Conservation (phyloP, 1,140 invertebrate genomes). For the Leptoteleia sp. region DNA sequence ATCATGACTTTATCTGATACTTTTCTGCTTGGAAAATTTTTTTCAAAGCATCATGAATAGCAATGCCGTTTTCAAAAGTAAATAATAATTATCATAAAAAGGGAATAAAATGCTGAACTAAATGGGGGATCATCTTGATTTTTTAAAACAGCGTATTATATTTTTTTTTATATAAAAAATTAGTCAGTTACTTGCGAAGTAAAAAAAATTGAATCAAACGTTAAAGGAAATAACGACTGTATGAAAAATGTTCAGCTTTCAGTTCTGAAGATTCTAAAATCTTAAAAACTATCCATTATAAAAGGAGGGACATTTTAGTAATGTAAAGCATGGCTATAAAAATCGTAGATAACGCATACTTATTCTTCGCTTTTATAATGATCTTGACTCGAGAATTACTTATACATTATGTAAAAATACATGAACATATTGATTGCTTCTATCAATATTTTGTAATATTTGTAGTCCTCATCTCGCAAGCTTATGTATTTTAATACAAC, state of each 20-base stretch:
- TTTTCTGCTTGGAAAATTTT: neutral
- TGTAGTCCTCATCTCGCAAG: slow-evolving; percentile 20
- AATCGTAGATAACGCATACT: neutral
- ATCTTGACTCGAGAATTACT: slow-evolving; percentile 23
- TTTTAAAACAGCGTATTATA: too few species aligned
- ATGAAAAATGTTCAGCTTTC: too few species aligned
- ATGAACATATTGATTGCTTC: slow-evolving; percentile 38
- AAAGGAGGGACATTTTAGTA: neutral
- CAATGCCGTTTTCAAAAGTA: too few species aligned
- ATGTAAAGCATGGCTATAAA: neutral
- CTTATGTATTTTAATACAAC: slow-evolving; percentile 9
- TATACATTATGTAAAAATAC: slow-evolving; percentile 17
- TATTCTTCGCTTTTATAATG: slow-evolving; percentile 17
- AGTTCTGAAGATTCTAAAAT: too few species aligned
- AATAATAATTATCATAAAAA: neutral
- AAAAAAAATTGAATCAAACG: too few species aligned
- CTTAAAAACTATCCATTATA: too few species aligned
- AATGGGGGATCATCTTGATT: too few species aligned
- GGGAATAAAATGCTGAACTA: neutral
- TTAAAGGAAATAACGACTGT: too few species aligned
- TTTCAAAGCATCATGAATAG: neutral
- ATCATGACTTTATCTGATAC: slow-evolving; percentile 15
- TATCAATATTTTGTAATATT: slow-evolving; percentile 21
- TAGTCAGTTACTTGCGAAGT: too few species aligned
- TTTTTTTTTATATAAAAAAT: too few species aligned